Evolutionary conservation across 2,888 invertebrate species (phyloP), one percentile per base, ranked within the genome.

Genomic region (Conus canariensis): DNA sequence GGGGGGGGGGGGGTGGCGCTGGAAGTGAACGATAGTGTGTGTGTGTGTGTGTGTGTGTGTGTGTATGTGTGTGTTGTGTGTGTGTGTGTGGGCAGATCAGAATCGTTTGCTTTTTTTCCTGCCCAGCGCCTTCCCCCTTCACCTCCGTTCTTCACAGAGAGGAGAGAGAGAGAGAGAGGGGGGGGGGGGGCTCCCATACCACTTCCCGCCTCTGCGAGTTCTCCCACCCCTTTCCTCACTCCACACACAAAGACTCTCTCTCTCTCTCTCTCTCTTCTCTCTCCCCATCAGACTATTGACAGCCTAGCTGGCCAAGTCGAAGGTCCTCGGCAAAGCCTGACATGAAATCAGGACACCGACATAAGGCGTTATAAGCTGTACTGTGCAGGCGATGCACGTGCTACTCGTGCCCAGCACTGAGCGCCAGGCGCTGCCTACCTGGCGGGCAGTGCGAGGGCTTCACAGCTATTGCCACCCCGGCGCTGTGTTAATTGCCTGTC

Each of bases 401-500:
- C 85, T 1, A 64, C 59, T 25, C 64, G 64, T 64, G 1, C 16
- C 64, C 16, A 16, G 85, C 30, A 85, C 64, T n/a, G 30, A 30
- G 30, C 85, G 12, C 14, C 59, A 25, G 56, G 58, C 19, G 70
- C 19, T 16, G 30, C 30, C 86, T 45, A 67, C 86, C 86, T 86
- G 86, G 30, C 30, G 86, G 64, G 16, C 16, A 86, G 60, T 6
- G 67, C 74, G 74, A 74, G 74, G 30, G 64, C 58, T n/a, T 87
- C 87, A 87, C 74, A 45, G 74, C 58, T 87, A 77, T 87, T 87
- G 70, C 67, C 67, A 87, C 58, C 30, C 74, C 67, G 56, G 87
- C 58, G 74, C 45, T 25, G 64, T 74, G 74, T 87, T 87, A 87
- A 87, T 87, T 87, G 74, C 74, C 19, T 87, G 87, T 87, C 87